A percentile compares a stretch with the other conserved stretches of the same genome.
Conservation (phyloP, 2,113 vertebrate species). For the Fulmarus glacialis region DNA sequence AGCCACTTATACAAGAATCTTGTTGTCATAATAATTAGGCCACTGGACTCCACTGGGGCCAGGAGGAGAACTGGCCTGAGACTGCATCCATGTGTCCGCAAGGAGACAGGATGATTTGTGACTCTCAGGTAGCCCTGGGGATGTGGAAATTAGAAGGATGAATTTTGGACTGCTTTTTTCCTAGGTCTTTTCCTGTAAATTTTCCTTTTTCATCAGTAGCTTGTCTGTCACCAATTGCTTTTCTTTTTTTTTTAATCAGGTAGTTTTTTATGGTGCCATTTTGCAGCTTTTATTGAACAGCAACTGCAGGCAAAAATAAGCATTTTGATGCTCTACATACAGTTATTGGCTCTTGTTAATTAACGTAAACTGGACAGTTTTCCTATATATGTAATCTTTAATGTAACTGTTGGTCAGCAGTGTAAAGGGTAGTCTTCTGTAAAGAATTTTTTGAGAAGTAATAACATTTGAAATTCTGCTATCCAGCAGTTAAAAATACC, state of each 20-base stretch:
- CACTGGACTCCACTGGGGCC: background rate
- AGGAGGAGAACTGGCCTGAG: background rate
- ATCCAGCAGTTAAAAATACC: background rate
- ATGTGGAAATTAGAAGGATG: background rate
- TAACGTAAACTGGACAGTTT: background rate
- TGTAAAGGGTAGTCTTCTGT: background rate
- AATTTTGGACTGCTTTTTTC: background rate
- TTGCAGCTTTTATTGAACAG: background rate
- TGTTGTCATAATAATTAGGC: background rate
- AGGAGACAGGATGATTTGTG: background rate
- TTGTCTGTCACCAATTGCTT: background rate
- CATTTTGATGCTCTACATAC: background rate
- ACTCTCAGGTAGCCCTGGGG: background rate
- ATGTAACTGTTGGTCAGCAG: background rate
- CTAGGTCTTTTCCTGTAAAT: background rate
- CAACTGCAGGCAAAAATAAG: background rate
- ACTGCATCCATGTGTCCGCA: background rate
- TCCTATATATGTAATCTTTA: background rate
- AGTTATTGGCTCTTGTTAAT: background rate
- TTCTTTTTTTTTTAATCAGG: background rate
- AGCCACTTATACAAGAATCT: background rate
- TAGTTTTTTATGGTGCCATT: background rate
- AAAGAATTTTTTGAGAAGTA: background rate
- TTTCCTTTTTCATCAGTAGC: background rate
- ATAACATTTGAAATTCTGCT: background rate